phyloP scores from a whole-genome alignment of 2,113 vertebrate genomes.

The Psilopsiagon aymara region DNA sequence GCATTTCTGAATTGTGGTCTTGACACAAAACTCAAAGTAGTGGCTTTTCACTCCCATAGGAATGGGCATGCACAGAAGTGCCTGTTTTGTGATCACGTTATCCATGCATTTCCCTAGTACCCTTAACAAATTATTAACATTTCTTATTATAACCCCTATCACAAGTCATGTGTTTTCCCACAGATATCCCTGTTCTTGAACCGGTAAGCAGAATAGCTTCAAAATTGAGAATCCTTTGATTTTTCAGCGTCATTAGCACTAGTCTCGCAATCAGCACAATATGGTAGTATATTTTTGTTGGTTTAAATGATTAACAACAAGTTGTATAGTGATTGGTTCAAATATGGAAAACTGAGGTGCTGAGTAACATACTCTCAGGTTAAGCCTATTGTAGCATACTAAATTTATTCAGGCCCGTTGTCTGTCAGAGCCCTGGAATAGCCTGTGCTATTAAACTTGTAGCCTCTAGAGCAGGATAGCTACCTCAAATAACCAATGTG shows the following conservation, averaged over 20 bases:
- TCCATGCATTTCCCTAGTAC: neutral
- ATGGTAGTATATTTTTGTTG: neutral
- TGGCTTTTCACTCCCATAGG: neutral
- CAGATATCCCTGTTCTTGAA: neutral
- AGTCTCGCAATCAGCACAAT: neutral
- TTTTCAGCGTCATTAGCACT: neutral
- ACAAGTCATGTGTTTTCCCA: neutral
- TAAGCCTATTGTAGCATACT: neutral
- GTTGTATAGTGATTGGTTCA: neutral
- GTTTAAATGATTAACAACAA: neutral
- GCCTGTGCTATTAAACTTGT: neutral
- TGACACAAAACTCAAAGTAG: neutral
- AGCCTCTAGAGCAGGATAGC: neutral
- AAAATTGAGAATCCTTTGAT: neutral
- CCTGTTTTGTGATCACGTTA: neutral
- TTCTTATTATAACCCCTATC: neutral
- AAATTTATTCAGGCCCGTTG: neutral
- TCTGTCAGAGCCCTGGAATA: neutral
- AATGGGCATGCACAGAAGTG: neutral
- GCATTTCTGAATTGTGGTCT: neutral
- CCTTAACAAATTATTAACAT: neutral
- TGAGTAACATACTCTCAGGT: neutral
- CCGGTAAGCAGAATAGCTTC: neutral
- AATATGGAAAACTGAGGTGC: neutral
- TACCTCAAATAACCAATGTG: neutral